Evolutionary conservation across 2,888 invertebrate genomes (phyloP), one percentile per base, ranked within the genome.

Genomic region (Lasiommata megera): DNA sequence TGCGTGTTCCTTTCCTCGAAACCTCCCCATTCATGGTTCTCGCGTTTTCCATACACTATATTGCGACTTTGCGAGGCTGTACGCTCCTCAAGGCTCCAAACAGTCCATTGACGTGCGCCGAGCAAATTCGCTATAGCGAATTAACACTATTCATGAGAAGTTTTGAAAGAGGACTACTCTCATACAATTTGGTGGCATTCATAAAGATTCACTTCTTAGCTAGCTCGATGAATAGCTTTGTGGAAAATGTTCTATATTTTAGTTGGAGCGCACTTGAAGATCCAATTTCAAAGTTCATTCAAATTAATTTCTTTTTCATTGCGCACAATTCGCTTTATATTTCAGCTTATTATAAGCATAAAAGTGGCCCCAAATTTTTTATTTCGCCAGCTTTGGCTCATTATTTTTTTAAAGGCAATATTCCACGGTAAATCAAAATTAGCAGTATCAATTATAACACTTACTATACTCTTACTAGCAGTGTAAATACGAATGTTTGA

Each of bases 131-230:
- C 88, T 87, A 90, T 88, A 88, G 86, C 88, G 88, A 89, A 88
- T 88, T 88, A 89, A 88, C 89, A 89, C 89, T 89, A 90, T 90
- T 90, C 90, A 90, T 79, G 76, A 81, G 82, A 87, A 89, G 80
- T 88, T 87, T 87, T 89, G 81, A 88, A 90, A 89, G 88, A 88
- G 85, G 87, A 88, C 88, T 87, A 83, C 87, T 86, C 86, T 87
- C 88, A 88, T 89, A 90, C 89, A 90, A 90, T 90, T 89, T 90
- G 87, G 88, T 86, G 82, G 89, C 85, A 90, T 89, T 90, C 89
- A 89, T 83, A 89, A 88, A 90, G 87, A 89, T 86, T 85, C 86
- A 82, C 87, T 88, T 83, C 89, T 89, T 84, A 87, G 82, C 82
- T 75, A 69, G 80, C 77, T 71, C 76, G 76, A 76, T 88, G 88